A percentile compares a stretch with the other conserved stretches of the same genome.
These are phyloP conservation scores for Drosophila nannoptera DNA, from an alignment of 1,140 invertebrate genomes.

Conservation along the genomic window DNA sequence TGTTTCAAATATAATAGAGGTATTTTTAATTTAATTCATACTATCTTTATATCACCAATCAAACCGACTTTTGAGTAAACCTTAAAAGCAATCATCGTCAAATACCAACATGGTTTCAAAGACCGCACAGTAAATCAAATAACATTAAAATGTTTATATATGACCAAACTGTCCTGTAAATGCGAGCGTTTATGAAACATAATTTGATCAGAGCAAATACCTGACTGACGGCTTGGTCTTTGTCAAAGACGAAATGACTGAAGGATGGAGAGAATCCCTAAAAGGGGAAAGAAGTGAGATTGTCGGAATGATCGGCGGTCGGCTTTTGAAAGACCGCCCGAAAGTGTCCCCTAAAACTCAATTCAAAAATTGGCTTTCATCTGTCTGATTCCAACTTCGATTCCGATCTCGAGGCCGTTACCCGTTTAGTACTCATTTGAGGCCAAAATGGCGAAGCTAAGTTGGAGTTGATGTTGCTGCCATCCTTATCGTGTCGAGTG, in stretches of 20 bases:
- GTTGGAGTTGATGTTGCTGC: constrained; percentile 14
- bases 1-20: constrained; percentile 66
- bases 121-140: constrained; percentile 12
- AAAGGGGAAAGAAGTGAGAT: constrained; percentile 1
- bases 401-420: constrained; percentile 38
- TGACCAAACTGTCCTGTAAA: constrained; percentile 62
- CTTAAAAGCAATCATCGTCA: constrained; percentile 4
- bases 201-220: constrained; percentile 74
- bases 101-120: not conserved
- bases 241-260: constrained; percentile 43
- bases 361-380: constrained; percentile 65
- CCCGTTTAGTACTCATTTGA: constrained; percentile 68
- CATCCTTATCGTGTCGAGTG: constrained; percentile 51
- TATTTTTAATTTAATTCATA: constrained; percentile 31
- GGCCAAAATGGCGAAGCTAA: constrained; percentile 43
- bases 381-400: constrained; percentile 37
- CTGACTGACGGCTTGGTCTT: constrained; percentile 59
- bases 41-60: constrained; percentile 24
- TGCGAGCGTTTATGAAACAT: constrained; percentile 77
- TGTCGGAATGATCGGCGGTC: constrained; percentile 36
- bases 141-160: constrained; percentile 68
- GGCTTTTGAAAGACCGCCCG: constrained; percentile 71
- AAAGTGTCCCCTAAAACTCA: constrained; percentile 56
- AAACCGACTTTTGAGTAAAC: constrained; percentile 3
- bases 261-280: not conserved